phyloP scores from a whole-genome alignment of 1,140 invertebrate genomes.

The Macrostomum lignano region DNA sequence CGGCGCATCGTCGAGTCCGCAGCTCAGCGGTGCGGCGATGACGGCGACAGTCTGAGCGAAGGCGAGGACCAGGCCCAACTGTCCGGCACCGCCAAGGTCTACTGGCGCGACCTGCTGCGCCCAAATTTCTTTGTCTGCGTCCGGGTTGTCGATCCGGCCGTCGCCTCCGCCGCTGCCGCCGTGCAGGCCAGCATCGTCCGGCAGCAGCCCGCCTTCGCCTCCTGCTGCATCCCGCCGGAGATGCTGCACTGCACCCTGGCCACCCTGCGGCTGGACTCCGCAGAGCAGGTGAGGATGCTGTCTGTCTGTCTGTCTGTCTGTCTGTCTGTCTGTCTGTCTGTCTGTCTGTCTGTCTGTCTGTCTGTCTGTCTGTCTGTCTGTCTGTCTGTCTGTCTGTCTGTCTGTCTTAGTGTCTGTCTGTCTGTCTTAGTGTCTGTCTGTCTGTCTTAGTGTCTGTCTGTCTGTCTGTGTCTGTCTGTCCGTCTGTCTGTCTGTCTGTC shows the following conservation, averaged over 20 bases:
- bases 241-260: slow-evolving; percentile 19
- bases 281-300: too few species aligned
- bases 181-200: slow-evolving; percentile 13
- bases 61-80: not conserved
- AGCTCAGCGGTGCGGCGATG: slow-evolving; percentile 3
- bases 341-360: slow-evolving; percentile 8
- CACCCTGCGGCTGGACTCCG: slow-evolving; percentile 18
- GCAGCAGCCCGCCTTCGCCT: slow-evolving; percentile 10
- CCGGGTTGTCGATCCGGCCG: slow-evolving; percentile 14
- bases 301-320: too few species aligned
- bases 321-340: slow-evolving; percentile 6
- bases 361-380: too few species aligned
- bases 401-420: too few species aligned
- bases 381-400: too few species aligned
- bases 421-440: too few species aligned
- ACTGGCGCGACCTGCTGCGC: slow-evolving; percentile 14
- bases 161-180: slow-evolving; percentile 10
- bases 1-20: slow-evolving; percentile 3
- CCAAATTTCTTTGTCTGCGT: slow-evolving; percentile 27
- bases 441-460: too few species aligned
- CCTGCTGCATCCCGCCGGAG: slow-evolving; percentile 12
- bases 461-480: too few species aligned
- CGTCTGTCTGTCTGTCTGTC: too few species aligned
- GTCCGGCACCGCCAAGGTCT: slow-evolving; percentile 6
- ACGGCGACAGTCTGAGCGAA: slow-evolving; percentile 8